Evolutionary conservation across 2,113 vertebrate genomes (phyloP), one percentile per base, ranked within the genome.

Genomic region (Eptesicus fuscus): DNA sequence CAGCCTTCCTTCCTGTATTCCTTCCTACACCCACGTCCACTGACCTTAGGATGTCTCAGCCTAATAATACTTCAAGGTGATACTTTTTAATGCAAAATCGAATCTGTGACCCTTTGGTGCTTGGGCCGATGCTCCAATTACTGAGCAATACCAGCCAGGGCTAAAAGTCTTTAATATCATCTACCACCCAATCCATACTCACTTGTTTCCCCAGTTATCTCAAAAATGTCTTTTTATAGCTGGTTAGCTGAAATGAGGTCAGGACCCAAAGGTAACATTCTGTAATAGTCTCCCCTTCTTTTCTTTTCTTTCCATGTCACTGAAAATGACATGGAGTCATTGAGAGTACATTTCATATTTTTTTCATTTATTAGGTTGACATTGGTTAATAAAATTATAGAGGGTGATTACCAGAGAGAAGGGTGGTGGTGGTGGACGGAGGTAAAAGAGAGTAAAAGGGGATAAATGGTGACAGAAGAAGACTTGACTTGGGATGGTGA

Each of bases 21-120:
- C 32, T 51, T 82, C 77, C 9, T 28, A 25, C 5, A 11, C 1
- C 30, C 61, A 9, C 17, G 30, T 32, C 12, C 20, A 6, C 47
- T 44, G 32, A 28, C 37, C 10, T 42, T 7, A 0, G 7, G 35
- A 8, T 16, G 14, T 28, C 71, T 53, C 32, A 37, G 20, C 44
- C 42, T 49, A 4, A 30, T 7, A 7, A 5, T 9, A 14, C 35
- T 13, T 32, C 3, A 3, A 28, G 10, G 8, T 1, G 67, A 28
- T 2, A 9, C 9, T 10, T 30, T 23, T 22, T n/a, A 51, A 59
- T 32, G 84, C 28, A 20, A 51, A 59, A 11, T 28, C 3, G 23
- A 25, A 59, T 59, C 56, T 28, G 56, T 59, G 56, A 59, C 23
- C 56, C 4, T 59, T 59, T 28, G 56, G 23, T 59, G 23, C 56